These are phyloP conservation scores for Thelaira solivaga DNA, from an alignment of 2,888 invertebrate genomes.

Conservation along the genomic window DNA sequence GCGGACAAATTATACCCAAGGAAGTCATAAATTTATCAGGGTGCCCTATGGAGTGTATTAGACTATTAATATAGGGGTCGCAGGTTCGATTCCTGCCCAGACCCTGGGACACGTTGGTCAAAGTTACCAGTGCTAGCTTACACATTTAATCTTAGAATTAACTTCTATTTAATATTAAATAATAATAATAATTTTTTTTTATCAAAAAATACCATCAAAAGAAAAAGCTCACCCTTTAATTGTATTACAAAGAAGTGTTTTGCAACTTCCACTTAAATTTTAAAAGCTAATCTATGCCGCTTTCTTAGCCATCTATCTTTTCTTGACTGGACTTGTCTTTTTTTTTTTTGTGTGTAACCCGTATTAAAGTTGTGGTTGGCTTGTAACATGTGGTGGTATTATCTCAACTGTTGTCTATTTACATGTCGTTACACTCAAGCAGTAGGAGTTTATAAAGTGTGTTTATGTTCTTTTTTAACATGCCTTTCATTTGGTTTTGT, in stretches of 20 bases:
- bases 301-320: conserved; percentile 42
- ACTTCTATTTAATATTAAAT: too few relatives aligned
- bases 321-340: conserved; percentile 2
- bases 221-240: background rate
- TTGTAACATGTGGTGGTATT: conserved; percentile 1
- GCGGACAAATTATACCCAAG: too few relatives aligned
- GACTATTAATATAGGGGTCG: too few relatives aligned
- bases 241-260: background rate
- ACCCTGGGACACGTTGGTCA: too few relatives aligned
- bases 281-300: conserved; percentile 45
- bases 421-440: conserved; percentile 22
- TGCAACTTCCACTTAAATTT: background rate
- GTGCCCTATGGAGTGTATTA: too few relatives aligned
- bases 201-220: background rate
- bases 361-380: conserved; percentile 4
- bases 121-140: too few relatives aligned
- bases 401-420: background rate
- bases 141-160: too few relatives aligned
- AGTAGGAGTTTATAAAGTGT: conserved; percentile 47
- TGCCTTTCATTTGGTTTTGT: conserved; percentile 46
- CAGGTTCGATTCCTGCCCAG: too few relatives aligned
- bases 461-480: conserved; percentile 18
- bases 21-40: too few relatives aligned
- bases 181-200: too few relatives aligned
- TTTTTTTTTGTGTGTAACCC: too few relatives aligned